These are phyloP conservation scores for Camponotus fellah DNA, from an alignment of 2,888 invertebrate species.

Conservation along the genomic window DNA sequence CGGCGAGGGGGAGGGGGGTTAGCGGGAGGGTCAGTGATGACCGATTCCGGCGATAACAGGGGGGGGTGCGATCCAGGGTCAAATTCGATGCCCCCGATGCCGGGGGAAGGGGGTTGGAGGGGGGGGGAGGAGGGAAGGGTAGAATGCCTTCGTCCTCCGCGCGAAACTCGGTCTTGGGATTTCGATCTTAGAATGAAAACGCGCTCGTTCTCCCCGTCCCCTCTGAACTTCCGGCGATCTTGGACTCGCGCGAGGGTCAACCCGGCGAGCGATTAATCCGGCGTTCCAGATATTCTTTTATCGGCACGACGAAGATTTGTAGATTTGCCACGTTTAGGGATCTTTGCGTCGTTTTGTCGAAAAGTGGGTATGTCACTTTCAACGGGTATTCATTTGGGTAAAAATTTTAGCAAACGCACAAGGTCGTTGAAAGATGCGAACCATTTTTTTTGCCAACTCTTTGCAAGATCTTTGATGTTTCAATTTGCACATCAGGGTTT, in stretches of 20 bases:
- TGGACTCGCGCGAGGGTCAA: background rate
- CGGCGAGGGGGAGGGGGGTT: conserved; percentile 37
- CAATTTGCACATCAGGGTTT: background rate
- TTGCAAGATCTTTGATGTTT: background rate
- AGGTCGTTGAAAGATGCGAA: background rate
- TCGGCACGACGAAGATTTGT: background rate
- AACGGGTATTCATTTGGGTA: too few species aligned
- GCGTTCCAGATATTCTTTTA: background rate
- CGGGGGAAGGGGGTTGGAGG: background rate
- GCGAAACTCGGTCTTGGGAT: conserved; percentile 48
- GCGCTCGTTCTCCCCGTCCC: background rate
- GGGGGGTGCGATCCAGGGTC: conserved; percentile 74
- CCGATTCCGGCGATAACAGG: conserved; percentile 77
- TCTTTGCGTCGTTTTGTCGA: background rate
- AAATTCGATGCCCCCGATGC: conserved; percentile 66
- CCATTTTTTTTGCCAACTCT: background rate
- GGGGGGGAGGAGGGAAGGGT: background rate
- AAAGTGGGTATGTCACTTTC: background rate
- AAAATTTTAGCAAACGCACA: too few species aligned
- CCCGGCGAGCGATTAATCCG: background rate
- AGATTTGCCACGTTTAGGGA: background rate
- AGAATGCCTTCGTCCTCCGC: background rate
- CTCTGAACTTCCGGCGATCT: background rate
- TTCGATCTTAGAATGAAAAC: conserved; percentile 39
- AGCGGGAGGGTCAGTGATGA: conserved; percentile 76